Evolutionary conservation across 2,113 vertebrate genomes (phyloP).

Genomic region (Hydrochoerus hydrochaeris): DNA sequence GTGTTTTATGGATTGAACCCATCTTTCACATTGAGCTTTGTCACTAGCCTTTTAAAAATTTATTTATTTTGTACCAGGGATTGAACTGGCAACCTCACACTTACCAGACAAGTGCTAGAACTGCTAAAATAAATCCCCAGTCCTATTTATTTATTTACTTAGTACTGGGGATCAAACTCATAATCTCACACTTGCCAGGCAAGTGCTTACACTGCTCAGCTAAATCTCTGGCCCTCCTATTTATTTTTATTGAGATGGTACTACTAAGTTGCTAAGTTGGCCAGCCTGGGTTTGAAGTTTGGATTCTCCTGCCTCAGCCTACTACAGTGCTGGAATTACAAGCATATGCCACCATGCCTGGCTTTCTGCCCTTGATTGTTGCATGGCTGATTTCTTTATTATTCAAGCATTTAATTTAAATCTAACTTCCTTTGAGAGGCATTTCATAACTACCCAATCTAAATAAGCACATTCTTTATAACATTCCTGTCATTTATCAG

Average conservation of each 20-base stretch:
- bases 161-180: too few species aligned
- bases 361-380: neutral
- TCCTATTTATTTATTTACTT: too few species aligned
- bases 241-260: neutral
- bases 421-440: neutral
- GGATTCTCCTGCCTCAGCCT: neutral
- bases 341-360: neutral
- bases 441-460: neutral
- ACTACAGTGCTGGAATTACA: neutral
- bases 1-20: neutral
- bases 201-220: too few species aligned
- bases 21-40: neutral
- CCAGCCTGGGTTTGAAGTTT: neutral
- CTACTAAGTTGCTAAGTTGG: neutral
- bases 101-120: too few species aligned
- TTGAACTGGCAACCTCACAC: too few species aligned
- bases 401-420: neutral
- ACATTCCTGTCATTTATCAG: neutral
- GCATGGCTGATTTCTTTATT: neutral
- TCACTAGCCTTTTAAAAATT: neutral
- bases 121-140: too few species aligned
- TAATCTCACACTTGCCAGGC: too few species aligned
- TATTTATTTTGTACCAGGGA: neutral
- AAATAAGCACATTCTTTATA: conserved; percentile 14
- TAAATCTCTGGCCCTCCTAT: too few species aligned